Evolutionary conservation across 2,113 vertebrate genomes (phyloP), one percentile per base, ranked within the genome.

Genomic region (Rafetus swinhoei): DNA sequence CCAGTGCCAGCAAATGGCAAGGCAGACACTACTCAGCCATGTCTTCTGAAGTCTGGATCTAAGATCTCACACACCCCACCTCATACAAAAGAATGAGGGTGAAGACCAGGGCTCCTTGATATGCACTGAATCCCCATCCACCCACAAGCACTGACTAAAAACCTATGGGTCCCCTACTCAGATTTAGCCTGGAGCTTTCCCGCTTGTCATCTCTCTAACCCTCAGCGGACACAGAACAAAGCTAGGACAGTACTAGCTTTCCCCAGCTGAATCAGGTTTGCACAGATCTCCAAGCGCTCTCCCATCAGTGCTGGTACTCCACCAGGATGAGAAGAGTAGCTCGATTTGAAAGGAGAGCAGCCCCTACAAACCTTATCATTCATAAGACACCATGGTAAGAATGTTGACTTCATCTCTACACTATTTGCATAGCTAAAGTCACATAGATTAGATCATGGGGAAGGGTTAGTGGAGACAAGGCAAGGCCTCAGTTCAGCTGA

Each of bases 41-140:
- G 87, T 80, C 72, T 93, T 85, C 55, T 69, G 87, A 95, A 85
- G 91, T 86, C 79, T 92, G 92, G 86, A 92, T 32, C 57, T 0
- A 57, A 69, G 53, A 79, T 88, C 86, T 69, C 55, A 35, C 89
- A 91, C 76, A 84, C 3, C 53, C 89, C 50, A 52, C 25, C 57
- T 32, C 86, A 79, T 29, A 60, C 16, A 88, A 62, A 90, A 88
- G 35, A 88, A 69, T 45, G 74, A 83, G 6, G 15, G n/a, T 82
- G 0, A 82, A 79, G 90, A 35, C 81, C 82, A 87, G 6, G 22
- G 7, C 60, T 92, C n/a, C 3, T 8, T 86, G 76, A 50, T 82
- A 84, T 35, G 13, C 29, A 13, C 9, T 35, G 1, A 19, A 39
- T 45, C 4, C 39, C 21, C 9, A 21, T 45, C 72, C 39, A 76